A percentile compares a stretch with the other conserved stretches of the same genome.
phyloP scores from a whole-genome alignment of 2,888 invertebrate genomes.

The Rhynchonema sp. region DNA sequence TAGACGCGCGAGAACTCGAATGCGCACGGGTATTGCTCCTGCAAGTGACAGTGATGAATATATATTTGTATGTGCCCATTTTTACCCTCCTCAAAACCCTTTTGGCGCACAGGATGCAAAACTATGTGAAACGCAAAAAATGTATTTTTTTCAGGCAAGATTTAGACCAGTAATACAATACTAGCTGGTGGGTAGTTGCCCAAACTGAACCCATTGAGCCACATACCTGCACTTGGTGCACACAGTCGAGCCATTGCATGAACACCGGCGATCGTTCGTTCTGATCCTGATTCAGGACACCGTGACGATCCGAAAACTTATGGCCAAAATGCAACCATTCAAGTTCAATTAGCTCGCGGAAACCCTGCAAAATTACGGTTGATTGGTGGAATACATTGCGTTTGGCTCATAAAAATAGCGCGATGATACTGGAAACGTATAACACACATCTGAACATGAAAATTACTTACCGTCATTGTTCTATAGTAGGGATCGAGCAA shows the following conservation, averaged over 20 bases:
- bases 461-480: no score
- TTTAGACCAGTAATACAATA: conserved; percentile 83
- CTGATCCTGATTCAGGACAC: conserved; percentile 49
- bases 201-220: no score
- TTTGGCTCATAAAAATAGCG: no score
- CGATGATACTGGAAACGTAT: no score
- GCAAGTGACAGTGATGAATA: no score
- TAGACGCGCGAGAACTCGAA: conserved; percentile 88
- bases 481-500: conserved; percentile 81
- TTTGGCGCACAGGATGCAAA: no score
- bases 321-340: conserved; percentile 97
- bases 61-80: no score
- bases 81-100: no score
- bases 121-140: no score
- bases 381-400: no score
- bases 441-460: no score
- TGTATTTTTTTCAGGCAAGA: no score
- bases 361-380: conserved; percentile 56
- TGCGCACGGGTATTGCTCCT: conserved; percentile 45
- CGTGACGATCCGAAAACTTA: conserved; percentile 84
- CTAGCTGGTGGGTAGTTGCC: conserved; percentile 64
- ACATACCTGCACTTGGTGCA: conserved; percentile 82
- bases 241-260: conserved; percentile 89
- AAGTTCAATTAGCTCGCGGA: conserved; percentile 71
- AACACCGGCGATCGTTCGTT: conserved; percentile 94